phyloP scores from a whole-genome alignment of 2,888 invertebrate species.

The Hypena proboscidalis region DNA sequence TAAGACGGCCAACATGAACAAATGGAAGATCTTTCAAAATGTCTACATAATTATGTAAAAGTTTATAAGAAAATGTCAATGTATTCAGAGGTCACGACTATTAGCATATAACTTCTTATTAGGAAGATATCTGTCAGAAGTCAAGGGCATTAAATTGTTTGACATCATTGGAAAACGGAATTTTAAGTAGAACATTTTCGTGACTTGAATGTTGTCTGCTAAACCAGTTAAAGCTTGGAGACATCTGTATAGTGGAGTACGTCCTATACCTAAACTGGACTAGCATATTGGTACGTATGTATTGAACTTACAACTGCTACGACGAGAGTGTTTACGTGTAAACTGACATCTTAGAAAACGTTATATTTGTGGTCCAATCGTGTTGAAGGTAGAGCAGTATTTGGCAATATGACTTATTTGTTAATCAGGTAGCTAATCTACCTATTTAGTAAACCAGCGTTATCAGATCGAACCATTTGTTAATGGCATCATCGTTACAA shows the following conservation, averaged over 20 bases:
- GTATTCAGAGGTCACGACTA: constrained; percentile 60
- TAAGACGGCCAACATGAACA: constrained; percentile 28
- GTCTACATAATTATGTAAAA: constrained; percentile 44
- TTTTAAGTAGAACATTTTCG: constrained; percentile 20
- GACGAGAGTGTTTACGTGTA: neutral
- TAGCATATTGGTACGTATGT: too few relatives aligned
- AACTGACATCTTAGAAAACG: constrained; percentile 26
- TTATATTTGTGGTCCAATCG: constrained; percentile 34
- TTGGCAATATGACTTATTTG: neutral
- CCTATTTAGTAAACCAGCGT: constrained; percentile 3
- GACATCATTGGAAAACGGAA: constrained; percentile 30
- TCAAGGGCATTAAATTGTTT: constrained; percentile 52
- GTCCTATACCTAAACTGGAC: neutral
- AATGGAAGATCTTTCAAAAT: constrained; percentile 49
- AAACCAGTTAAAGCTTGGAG: neutral
- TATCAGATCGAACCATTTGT: neutral
- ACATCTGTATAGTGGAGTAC: neutral
- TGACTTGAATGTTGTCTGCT: neutral
- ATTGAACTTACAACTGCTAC: too few relatives aligned
- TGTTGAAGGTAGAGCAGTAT: constrained; percentile 13
- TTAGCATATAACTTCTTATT: constrained; percentile 45
- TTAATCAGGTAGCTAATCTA: too few relatives aligned
- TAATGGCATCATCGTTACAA: neutral
- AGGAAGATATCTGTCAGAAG: constrained; percentile 54
- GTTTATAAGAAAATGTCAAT: constrained; percentile 60